Percentiles rank a stretch among this genome's conserved stretches.
phyloP scores from a whole-genome alignment of 2,113 vertebrate species.

The Oenanthe melanoleuca region DNA sequence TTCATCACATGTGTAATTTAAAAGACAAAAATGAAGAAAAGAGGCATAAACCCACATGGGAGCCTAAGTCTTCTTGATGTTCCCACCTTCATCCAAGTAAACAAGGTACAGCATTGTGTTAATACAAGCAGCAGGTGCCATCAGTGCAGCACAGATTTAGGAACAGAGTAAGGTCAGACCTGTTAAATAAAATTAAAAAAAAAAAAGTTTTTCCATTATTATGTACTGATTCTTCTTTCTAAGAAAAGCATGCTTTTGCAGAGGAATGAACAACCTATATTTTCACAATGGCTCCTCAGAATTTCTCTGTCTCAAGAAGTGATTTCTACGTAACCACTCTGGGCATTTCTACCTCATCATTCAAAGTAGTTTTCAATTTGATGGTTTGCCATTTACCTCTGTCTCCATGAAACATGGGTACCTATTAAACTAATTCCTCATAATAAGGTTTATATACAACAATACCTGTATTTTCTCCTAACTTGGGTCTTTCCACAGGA shows the following conservation, averaged over 20 bases:
- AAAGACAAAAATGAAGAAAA: background rate
- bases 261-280: background rate
- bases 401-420: background rate
- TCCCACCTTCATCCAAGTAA: background rate
- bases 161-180: background rate
- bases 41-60: background rate
- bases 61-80: background rate
- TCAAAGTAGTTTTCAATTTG: background rate
- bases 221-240: background rate
- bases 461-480: background rate
- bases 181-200: no score
- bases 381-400: background rate
- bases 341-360: accelerated
- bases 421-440: background rate
- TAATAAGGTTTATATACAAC: background rate
- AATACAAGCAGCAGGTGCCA: background rate
- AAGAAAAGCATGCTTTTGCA: background rate
- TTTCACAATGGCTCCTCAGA: background rate
- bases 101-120: background rate
- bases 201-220: background rate
- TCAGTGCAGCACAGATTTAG: background rate
- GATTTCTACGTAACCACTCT: background rate
- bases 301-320: background rate
- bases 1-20: background rate
- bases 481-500: background rate